These are phyloP conservation scores for Turritopsis rubra DNA, from an alignment of 30 jellyfish, hydroid and myxozoan species.

Conservation along the genomic window DNA sequence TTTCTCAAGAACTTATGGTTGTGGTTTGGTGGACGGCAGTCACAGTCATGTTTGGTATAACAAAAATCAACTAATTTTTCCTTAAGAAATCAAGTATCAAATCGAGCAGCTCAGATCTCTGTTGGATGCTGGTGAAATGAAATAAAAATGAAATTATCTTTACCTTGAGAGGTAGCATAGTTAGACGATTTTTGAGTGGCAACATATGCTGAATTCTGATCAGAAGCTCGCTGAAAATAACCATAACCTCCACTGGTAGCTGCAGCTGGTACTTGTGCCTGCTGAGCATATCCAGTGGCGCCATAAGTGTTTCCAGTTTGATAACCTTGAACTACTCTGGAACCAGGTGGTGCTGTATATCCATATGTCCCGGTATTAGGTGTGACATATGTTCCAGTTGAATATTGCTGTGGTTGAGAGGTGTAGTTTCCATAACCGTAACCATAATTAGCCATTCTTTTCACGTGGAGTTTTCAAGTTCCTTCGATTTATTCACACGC, in stretches of 20 bases:
- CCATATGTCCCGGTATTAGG: slow-evolving; percentile 69
- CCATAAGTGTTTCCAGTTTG: slow-evolving; percentile 58
- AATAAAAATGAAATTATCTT: no score
- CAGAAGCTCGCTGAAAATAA: slow-evolving; percentile 33
- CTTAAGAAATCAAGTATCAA: no score
- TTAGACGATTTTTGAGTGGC: slow-evolving; percentile 24
- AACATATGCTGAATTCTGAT: slow-evolving; percentile 25
- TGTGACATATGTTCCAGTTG: slow-evolving; percentile 56
- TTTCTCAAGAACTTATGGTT: no score
- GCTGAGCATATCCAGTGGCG: slow-evolving; percentile 60
- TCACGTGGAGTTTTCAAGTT: neutral
- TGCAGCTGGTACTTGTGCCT: slow-evolving; percentile 39
- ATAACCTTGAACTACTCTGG: slow-evolving; percentile 48
- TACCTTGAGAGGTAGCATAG: slow-evolving; percentile 26
- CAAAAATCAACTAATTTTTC: no score
- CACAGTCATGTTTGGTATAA: no score
- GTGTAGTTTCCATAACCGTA: slow-evolving; percentile 76
- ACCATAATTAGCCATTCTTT: slow-evolving; percentile 81
- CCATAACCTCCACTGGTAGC: slow-evolving; percentile 36
- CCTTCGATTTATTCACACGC: neutral
- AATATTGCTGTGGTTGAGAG: slow-evolving; percentile 70
- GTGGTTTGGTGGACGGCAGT: no score
- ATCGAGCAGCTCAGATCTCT: no score
- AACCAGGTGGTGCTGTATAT: slow-evolving; percentile 20
- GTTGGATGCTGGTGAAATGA: no score